Base-by-base conservation (phyloP, 2,888 invertebrate species). In the Sphaerophoria taeniata region DNA sequence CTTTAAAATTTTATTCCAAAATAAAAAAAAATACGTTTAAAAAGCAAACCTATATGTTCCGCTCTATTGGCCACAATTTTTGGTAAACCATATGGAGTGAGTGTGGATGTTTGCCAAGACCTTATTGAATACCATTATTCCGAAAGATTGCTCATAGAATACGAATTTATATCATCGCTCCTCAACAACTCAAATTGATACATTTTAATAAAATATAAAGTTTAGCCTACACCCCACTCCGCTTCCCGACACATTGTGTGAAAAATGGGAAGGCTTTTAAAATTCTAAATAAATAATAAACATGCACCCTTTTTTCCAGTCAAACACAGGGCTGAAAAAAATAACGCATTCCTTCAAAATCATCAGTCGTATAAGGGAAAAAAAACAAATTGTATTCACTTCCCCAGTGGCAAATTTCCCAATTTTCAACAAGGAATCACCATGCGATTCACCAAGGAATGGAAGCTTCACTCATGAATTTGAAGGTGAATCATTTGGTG, bases 201-300 rank as follows among this genome's bases (percentile, higher is more conserved):
- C 80, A 84, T 84, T 84, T 75, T 53, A 45, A 72, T 45, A 51
- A 45, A 60, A 65, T 49, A 71, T 12, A 47, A 43, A 55, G 33
- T 33, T 33, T 5, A 16, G 34, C 9, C 24, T 43, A 3, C 9
- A 6, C 3, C 24, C 33, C 4, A 45, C 36, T n/a, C n/a, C n/a
- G n/a, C n/a, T n/a, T n/a, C 24, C 60, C 39, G 24, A 61, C 63
- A 67, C 55, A 24, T 58, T 75, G 60, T 75, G 74, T 79, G n/a
- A 36, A 53, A 49, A 51, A 43, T 34, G 55, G 43, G 3, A 79
- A 76, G 71, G 81, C 81, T 85, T 85, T 85, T 81, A 85, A 81
- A 85, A 81, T 76, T 85, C 76, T 85, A 85, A 85, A 85, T 85
- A 85, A 85, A 85, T 85, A 85, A 85, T 81, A 85, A 81, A 69